These are phyloP conservation scores for Bubo blakistoni DNA, from an alignment of 2,113 vertebrate species.

Conservation along the genomic window DNA sequence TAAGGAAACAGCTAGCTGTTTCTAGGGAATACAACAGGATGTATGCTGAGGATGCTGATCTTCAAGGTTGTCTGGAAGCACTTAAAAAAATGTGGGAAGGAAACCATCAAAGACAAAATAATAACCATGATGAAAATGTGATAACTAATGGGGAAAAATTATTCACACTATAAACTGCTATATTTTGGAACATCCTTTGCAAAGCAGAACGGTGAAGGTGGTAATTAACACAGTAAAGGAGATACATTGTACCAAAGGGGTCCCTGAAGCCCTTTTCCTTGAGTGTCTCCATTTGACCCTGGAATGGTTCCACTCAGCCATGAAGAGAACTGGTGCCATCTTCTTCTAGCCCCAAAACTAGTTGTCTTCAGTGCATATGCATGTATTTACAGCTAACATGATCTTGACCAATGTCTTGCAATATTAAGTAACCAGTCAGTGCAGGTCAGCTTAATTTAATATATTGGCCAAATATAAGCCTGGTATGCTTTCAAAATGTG, in stretches of 20 bases:
- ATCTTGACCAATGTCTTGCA: not conserved
- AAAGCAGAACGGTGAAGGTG: not conserved
- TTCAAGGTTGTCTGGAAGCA: not conserved
- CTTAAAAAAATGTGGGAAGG: not conserved
- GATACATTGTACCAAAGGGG: accelerated
- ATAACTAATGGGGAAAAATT: not conserved
- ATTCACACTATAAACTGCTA: not conserved
- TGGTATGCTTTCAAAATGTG: not conserved
- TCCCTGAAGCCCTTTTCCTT: not conserved
- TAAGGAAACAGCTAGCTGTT: not conserved
- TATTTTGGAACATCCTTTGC: not conserved
- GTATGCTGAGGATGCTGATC: not conserved
- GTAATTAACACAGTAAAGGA: not conserved
- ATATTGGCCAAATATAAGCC: accelerated
- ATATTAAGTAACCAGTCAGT: not conserved
- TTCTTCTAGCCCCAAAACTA: not conserved
- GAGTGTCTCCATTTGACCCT: not conserved
- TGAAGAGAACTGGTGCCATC: not conserved
- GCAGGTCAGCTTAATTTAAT: not conserved
- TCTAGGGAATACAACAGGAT: not conserved
- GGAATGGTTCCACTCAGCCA: not conserved
- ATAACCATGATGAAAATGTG: not conserved
- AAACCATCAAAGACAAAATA: not conserved
- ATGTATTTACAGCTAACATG: not conserved
- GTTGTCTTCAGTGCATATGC: not conserved